phyloP scores from a whole-genome alignment of 2,113 vertebrate genomes.

The Oreochromis aureus region DNA sequence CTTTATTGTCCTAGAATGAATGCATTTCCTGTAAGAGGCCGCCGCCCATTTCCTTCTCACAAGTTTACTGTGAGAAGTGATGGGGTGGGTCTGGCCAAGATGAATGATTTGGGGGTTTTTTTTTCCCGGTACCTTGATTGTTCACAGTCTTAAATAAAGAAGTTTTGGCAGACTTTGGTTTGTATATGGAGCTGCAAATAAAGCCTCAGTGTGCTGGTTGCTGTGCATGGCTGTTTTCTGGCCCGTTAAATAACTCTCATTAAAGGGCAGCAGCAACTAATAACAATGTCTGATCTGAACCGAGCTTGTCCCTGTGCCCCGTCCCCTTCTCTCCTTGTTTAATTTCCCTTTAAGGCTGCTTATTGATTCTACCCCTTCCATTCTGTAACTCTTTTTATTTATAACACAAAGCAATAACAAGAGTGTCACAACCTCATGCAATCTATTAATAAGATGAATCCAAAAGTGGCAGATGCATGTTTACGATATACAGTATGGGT shows the following conservation, averaged over 20 bases:
- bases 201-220: slow-evolving; percentile 16
- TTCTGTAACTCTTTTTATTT: slow-evolving; percentile 56
- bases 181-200: slow-evolving; percentile 14
- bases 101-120: neutral
- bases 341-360: slow-evolving; percentile 42
- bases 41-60: neutral
- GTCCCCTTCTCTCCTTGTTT: slow-evolving; percentile 37
- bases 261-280: slow-evolving; percentile 62
- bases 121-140: neutral
- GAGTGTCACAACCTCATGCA: slow-evolving; percentile 58
- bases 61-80: neutral
- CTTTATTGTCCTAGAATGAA: slow-evolving; percentile 54
- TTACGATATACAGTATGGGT: neutral
- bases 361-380: slow-evolving; percentile 59
- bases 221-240: slow-evolving; percentile 18
- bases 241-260: slow-evolving; percentile 64
- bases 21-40: slow-evolving; percentile 36
- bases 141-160: slow-evolving; percentile 1
- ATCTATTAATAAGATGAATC: slow-evolving; percentile 61
- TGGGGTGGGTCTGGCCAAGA: neutral
- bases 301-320: slow-evolving; percentile 12
- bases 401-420: slow-evolving; percentile 71
- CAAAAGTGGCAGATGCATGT: slow-evolving; percentile 15
- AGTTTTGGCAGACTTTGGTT: slow-evolving; percentile 21
- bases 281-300: slow-evolving; percentile 48